Evolutionary conservation across 1,140 invertebrate species (phyloP).

Genomic region (Cardiocondyla obscurior): DNA sequence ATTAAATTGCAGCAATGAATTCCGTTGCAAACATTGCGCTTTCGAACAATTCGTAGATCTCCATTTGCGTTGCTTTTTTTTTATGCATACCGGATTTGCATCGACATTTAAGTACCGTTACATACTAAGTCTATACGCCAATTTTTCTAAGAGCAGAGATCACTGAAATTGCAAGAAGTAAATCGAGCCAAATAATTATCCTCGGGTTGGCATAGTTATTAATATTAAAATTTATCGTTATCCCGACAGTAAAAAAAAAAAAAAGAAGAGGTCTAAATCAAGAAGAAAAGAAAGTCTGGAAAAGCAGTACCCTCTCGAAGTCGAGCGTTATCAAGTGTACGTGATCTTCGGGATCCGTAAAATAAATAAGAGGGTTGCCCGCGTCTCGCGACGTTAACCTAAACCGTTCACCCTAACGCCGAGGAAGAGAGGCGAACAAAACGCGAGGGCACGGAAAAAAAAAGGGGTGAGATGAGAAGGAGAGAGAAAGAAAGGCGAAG

Average conservation of each 20-base stretch:
- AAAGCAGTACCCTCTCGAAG: constrained; percentile 67
- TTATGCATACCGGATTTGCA: not conserved
- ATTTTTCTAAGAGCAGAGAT: constrained; percentile 42
- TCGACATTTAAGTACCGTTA: constrained; percentile 35
- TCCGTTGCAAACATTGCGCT: not conserved
- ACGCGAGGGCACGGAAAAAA: constrained; percentile 28
- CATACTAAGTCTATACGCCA: not conserved
- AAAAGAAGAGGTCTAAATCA: constrained; percentile 26
- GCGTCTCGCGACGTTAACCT: constrained; percentile 77
- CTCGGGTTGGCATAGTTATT: constrained; percentile 56
- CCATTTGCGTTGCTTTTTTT: not conserved
- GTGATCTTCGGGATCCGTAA: constrained; percentile 76
- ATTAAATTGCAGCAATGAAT: not conserved
- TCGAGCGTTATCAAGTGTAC: constrained; percentile 75
- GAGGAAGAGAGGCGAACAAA: constrained; percentile 53
- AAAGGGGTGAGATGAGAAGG: constrained; percentile 26
- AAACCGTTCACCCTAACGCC: constrained; percentile 75
- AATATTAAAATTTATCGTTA: constrained; percentile 6
- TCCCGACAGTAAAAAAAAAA: constrained; percentile 40
- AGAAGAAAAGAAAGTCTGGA: not conserved
- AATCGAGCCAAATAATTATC: constrained; percentile 41
- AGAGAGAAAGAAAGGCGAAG: constrained; percentile 56
- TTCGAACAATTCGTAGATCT: not conserved
- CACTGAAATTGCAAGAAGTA: constrained; percentile 2
- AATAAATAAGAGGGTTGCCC: constrained; percentile 79